A percentile compares a stretch with the other conserved stretches of the same genome.
phyloP scores from a whole-genome alignment of 1,140 invertebrate genomes.

The Copidosoma floridanum region DNA sequence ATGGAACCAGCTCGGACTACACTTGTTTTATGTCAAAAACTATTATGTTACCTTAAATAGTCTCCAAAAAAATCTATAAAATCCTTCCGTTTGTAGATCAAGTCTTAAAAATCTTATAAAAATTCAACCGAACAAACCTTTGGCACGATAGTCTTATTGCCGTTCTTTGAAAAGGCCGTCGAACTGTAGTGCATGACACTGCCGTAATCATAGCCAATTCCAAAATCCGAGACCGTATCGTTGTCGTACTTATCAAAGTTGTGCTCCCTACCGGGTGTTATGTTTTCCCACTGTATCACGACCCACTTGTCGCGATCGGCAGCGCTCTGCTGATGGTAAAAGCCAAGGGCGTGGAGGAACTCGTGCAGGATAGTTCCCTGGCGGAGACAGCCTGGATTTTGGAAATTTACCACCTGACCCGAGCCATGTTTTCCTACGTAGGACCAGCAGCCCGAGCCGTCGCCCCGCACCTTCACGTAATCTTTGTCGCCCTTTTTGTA shows the following conservation, averaged over 20 bases:
- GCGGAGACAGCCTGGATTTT: constrained; percentile 58
- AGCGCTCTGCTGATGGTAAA: constrained; percentile 68
- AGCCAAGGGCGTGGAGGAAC: constrained; percentile 67
- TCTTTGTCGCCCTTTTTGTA: constrained; percentile 61
- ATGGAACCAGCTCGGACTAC: too few relatives aligned
- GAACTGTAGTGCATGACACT: constrained; percentile 74
- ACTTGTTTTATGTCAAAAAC: too few relatives aligned
- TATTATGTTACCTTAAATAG: too few relatives aligned
- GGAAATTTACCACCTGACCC: constrained; percentile 61
- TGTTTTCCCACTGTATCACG: constrained; percentile 64
- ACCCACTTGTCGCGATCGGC: constrained; percentile 67
- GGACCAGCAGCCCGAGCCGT: constrained; percentile 57
- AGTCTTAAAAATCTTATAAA: too few relatives aligned
- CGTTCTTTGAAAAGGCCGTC: constrained; percentile 67
- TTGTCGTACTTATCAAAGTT: constrained; percentile 71
- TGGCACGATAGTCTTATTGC: constrained; percentile 63
- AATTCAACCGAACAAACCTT: too few relatives aligned
- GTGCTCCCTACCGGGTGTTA: constrained; percentile 59
- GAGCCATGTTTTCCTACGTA: constrained; percentile 56
- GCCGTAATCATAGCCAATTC: constrained; percentile 66
- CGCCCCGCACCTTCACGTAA: constrained; percentile 50
- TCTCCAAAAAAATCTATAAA: too few relatives aligned
- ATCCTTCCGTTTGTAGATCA: too few relatives aligned
- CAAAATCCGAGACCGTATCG: constrained; percentile 64
- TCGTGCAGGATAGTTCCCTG: constrained; percentile 66